Evolutionary conservation across 2,797 vertebrate genomes (phyloP).

Genomic region (Poecilia gillii): DNA sequence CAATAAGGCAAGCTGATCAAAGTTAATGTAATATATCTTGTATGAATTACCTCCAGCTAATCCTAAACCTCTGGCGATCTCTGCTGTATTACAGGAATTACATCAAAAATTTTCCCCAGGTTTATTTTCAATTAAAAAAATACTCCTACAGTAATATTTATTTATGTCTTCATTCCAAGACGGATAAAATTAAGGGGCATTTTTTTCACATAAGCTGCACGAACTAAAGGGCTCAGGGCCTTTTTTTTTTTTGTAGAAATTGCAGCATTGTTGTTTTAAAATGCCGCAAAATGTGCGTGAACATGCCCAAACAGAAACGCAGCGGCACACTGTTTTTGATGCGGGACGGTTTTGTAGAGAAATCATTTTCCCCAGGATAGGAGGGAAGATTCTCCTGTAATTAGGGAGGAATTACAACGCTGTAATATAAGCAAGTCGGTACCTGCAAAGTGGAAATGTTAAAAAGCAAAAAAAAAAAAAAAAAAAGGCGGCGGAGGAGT

Average conservation of each 20-base stretch:
- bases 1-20: no score
- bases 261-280: slow-evolving; percentile 42
- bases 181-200: neutral
- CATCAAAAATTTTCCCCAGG: neutral
- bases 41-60: neutral
- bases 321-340: slow-evolving; percentile 26
- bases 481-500: slow-evolving; percentile 51
- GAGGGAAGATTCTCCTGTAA: slow-evolving; percentile 65
- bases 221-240: slow-evolving; percentile 61
- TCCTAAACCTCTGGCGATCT: neutral
- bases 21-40: no score
- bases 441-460: slow-evolving; percentile 59
- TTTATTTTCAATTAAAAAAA: neutral
- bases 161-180: slow-evolving; percentile 17
- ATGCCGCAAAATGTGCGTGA: slow-evolving; percentile 33
- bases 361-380: slow-evolving; percentile 60
- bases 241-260: slow-evolving; percentile 45
- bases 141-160: neutral
- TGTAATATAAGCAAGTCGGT: slow-evolving; percentile 68
- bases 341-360: slow-evolving; percentile 56
- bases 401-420: slow-evolving; percentile 70
- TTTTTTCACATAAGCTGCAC: neutral
- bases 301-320: slow-evolving; percentile 53
- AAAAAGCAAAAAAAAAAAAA: slow-evolving; percentile 30
- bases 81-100: no score